Conservation (phyloP, 2,113 vertebrate genomes). For the Vidua macroura region DNA sequence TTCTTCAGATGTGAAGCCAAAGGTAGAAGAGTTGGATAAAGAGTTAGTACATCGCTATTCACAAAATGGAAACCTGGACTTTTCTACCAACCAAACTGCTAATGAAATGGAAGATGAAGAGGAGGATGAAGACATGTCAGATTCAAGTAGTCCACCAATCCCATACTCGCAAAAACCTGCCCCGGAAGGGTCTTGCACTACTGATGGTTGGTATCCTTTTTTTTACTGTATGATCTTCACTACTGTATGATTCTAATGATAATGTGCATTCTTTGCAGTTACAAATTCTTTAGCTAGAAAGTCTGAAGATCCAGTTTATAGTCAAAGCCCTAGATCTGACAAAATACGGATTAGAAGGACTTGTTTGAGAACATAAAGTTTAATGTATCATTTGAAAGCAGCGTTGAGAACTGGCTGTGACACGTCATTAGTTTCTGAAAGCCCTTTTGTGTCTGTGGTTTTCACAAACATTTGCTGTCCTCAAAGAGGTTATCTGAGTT, state of each 20-base stretch:
- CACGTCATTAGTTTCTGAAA: background rate
- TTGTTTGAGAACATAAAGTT: background rate
- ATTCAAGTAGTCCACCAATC: constrained; percentile 91
- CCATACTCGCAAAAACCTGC: constrained; percentile 90
- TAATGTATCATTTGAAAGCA: background rate
- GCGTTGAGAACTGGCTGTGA: background rate
- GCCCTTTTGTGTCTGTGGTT: background rate
- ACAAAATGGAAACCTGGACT: constrained; percentile 80
- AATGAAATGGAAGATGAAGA: constrained; percentile 87
- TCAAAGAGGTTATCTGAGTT: background rate
- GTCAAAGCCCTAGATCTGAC: background rate
- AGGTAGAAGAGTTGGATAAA: constrained; percentile 83
- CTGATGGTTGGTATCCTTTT: constrained; percentile 81
- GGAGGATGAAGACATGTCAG: constrained; percentile 93
- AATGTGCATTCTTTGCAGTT: background rate
- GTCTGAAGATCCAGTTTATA: background rate
- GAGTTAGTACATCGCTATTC: constrained; percentile 79
- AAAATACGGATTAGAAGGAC: accelerated
- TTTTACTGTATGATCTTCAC: background rate
- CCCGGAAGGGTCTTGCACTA: constrained; percentile 94
- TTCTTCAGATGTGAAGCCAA: constrained; percentile 86
- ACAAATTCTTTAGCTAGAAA: background rate
- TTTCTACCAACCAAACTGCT: constrained; percentile 77
- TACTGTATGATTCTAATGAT: background rate
- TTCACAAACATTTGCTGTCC: background rate